phyloP scores from a whole-genome alignment of 2,113 vertebrate species.

The Chlorodrepanis virens region DNA sequence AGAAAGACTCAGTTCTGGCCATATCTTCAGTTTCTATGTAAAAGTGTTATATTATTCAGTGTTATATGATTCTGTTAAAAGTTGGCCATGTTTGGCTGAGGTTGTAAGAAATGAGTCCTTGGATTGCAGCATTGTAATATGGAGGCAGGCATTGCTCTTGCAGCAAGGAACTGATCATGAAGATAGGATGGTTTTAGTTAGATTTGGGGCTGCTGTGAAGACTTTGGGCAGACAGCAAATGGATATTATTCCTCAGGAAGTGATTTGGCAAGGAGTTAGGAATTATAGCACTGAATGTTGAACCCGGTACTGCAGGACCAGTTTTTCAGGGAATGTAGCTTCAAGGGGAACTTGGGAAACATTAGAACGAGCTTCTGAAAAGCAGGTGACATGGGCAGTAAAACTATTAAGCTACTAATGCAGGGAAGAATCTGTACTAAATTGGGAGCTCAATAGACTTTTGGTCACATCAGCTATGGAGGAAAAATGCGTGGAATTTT shows the following conservation, averaged over 20 bases:
- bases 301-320: neutral
- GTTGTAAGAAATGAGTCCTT: neutral
- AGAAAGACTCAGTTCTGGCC: neutral
- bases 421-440: neutral
- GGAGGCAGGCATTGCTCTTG: neutral
- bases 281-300: neutral
- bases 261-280: neutral
- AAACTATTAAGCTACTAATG: neutral
- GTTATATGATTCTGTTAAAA: neutral
- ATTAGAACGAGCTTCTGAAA: neutral
- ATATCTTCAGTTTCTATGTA: neutral
- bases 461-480: neutral
- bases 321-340: neutral
- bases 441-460: rapidly evolving
- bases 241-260: neutral
- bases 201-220: neutral
- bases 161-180: neutral
- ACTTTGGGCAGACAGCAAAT: neutral
- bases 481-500: neutral
- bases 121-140: neutral
- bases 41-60: neutral
- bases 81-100: neutral
- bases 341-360: neutral
- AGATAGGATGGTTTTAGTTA: neutral
- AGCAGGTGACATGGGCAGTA: neutral